phyloP scores from a whole-genome alignment of 2,797 vertebrate genomes.

The Fistularia commersonii region DNA sequence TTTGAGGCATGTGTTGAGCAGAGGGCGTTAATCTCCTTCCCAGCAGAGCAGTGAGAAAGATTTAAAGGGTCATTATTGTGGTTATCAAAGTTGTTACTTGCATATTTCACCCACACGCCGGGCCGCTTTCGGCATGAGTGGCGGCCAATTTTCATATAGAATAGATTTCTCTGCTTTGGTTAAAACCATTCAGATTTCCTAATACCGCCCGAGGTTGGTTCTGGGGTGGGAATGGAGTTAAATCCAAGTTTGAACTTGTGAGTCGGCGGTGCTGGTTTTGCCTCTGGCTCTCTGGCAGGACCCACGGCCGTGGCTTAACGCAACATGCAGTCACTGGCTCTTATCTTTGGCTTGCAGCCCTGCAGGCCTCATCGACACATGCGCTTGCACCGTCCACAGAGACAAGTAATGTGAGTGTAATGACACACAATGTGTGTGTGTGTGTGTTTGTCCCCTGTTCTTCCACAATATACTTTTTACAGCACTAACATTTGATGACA shows the following conservation, averaged over 20 bases:
- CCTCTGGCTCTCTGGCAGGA: conserved; percentile 32
- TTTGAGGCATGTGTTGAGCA: neutral
- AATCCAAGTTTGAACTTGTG: neutral
- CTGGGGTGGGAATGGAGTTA: too few relatives aligned
- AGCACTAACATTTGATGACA: too few relatives aligned
- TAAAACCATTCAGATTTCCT: conserved; percentile 1
- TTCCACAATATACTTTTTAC: too few relatives aligned
- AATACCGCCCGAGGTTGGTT: too few relatives aligned
- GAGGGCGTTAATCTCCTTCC: conserved; percentile 3
- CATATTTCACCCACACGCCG: conserved; percentile 1
- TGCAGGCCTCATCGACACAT: conserved; percentile 15
- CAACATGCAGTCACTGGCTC: conserved; percentile 20
- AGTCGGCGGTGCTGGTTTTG: conserved; percentile 4
- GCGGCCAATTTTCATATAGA: conserved; percentile 14
- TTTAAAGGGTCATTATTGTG: conserved; percentile 19
- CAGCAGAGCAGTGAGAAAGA: conserved; percentile 5
- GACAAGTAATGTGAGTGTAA: conserved; percentile 5
- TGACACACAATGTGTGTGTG: neutral
- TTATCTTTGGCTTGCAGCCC: conserved; percentile 55
- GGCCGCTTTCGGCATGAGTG: conserved; percentile 10
- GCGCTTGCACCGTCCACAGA: conserved; percentile 6
- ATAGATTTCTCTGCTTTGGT: conserved; percentile 2
- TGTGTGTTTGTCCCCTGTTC: neutral
- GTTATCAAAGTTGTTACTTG: neutral
- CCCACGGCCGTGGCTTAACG: conserved; percentile 31